phyloP scores from a whole-genome alignment of 2,797 vertebrate species.

The Okamejei kenojei region DNA sequence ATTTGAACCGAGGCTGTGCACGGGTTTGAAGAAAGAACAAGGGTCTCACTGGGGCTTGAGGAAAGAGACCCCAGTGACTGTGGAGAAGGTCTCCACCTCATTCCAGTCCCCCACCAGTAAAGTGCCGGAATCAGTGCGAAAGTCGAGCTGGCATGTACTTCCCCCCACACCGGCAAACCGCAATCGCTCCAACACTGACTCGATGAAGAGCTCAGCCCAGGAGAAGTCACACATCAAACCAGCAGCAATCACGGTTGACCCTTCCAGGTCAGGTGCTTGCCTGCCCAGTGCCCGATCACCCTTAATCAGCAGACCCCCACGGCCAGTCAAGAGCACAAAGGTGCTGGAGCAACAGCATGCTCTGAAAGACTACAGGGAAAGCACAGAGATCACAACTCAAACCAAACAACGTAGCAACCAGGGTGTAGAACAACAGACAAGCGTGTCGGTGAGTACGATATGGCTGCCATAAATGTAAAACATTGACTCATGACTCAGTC shows the following conservation, averaged over 20 bases:
- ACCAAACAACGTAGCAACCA: slow-evolving; percentile 56
- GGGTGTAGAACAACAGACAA: slow-evolving; percentile 45
- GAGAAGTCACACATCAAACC: slow-evolving; percentile 62
- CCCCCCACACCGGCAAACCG: slow-evolving; percentile 66
- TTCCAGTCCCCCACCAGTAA: slow-evolving; percentile 56
- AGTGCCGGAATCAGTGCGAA: slow-evolving; percentile 51
- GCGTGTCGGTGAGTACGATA: slow-evolving; percentile 52
- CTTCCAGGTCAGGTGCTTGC: neutral
- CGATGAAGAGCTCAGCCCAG: slow-evolving; percentile 38
- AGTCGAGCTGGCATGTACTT: slow-evolving; percentile 45
- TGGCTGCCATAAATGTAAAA: neutral
- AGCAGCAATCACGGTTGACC: slow-evolving; percentile 37
- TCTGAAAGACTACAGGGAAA: slow-evolving; percentile 78
- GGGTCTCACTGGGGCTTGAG: slow-evolving; percentile 52
- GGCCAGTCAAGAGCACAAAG: slow-evolving; percentile 71
- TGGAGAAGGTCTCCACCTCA: slow-evolving; percentile 51
- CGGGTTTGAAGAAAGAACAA: slow-evolving; percentile 60
- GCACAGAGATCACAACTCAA: slow-evolving; percentile 64
- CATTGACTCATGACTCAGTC: too few species aligned
- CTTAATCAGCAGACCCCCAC: slow-evolving; percentile 60
- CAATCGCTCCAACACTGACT: slow-evolving; percentile 75
- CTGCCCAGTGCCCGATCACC: slow-evolving; percentile 57
- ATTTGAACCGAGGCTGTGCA: slow-evolving; percentile 55
- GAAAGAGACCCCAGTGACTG: slow-evolving; percentile 59
- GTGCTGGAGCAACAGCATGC: slow-evolving; percentile 60